A percentile compares a stretch with the other conserved stretches of the same genome.
Evolutionary conservation across 2,797 vertebrate species (phyloP).

Genomic region (Uromys caudimaculatus): DNA sequence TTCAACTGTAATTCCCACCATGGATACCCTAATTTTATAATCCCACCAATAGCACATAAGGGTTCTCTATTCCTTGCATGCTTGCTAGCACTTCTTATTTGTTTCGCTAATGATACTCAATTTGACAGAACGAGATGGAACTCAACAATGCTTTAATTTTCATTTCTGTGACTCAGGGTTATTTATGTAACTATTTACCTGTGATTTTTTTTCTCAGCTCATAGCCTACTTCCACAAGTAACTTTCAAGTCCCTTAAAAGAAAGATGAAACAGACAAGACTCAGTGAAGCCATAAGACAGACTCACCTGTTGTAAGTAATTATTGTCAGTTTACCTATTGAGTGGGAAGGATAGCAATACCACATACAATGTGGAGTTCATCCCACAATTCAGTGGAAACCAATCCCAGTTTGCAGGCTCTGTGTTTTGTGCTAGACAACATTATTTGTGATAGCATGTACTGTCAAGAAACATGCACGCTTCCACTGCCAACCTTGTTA

Average conservation of each 20-base stretch:
- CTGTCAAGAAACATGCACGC: background rate
- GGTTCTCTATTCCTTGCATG: background rate
- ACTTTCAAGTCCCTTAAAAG: background rate
- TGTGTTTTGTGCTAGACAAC: background rate
- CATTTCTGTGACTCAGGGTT: background rate
- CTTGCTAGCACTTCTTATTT: background rate
- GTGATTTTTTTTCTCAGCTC: background rate
- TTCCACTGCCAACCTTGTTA: background rate
- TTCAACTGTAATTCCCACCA: background rate
- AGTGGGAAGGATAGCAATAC: background rate
- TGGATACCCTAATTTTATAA: background rate
- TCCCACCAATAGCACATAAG: background rate
- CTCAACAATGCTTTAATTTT: background rate
- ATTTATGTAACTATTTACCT: background rate
- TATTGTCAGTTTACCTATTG: background rate
- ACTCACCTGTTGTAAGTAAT: background rate
- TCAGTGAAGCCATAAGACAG: background rate
- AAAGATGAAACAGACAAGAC: background rate
- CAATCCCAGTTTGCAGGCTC: background rate
- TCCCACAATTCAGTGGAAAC: background rate
- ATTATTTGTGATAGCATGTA: background rate
- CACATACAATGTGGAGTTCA: background rate
- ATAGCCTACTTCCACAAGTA: background rate
- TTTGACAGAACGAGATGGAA: background rate
- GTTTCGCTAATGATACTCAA: background rate